Base-by-base conservation (phyloP, 2,888 invertebrate species). In the Anorthoa munda region DNA sequence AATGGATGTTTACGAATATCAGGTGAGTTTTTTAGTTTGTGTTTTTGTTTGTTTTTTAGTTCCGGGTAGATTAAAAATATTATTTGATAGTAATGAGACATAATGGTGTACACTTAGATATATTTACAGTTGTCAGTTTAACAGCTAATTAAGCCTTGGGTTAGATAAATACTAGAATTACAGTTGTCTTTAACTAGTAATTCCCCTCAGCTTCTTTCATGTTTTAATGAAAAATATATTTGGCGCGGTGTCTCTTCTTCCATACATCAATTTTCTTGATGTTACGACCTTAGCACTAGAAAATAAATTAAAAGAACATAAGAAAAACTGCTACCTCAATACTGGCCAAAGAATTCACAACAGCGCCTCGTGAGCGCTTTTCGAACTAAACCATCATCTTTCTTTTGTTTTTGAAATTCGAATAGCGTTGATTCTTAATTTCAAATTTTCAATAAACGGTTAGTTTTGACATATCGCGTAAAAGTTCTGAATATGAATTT, bases 1-100 rank as follows among this genome's bases (percentile, higher is more conserved):
- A 86, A 94, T 96, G 96, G 96, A 96, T 94, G 92, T 95, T 77
- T 94, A 92, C 68, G 96, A 96, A 82, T 96, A 96, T 86, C 96
- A 96, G 95, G 96, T 96, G 86, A 93, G 94, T 70, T 65, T 56
- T 69, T 81, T 66, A 63, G 71, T 72, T 59, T 26, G 4, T 63
- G 69, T 59, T 45, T 48, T 50, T 63, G n/a, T 12, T 3, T 0
- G 2, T 48, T 56, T 69, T 69, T 13, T 48, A 63, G 59, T 81
- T 79, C 66, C 73, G 72, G 61, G 56, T 15, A 72, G 21, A 4
- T 66, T 78, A 65, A 45, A 76, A 58, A 51, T 63, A 15, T 48
- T 53, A 26, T 65, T 31, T 50, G 11, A 21, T 59, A 15, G 15
- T 56, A 78, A 61, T 61, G 50, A 78, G 59, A 15, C 17, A 7